phyloP scores from a whole-genome alignment of 2,113 vertebrate species.

The Puntigrus tetrazona region DNA sequence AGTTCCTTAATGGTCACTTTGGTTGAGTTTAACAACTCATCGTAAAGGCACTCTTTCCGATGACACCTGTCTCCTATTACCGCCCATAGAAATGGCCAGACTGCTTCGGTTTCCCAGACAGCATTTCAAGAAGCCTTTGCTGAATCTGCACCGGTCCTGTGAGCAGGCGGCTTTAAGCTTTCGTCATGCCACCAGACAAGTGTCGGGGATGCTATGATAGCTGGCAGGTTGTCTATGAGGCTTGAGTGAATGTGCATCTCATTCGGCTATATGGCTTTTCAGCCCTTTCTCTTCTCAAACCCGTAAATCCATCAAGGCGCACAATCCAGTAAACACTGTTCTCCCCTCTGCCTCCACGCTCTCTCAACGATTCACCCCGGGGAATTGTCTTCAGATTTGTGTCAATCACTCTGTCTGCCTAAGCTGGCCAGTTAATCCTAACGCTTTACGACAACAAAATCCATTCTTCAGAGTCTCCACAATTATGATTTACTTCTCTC shows the following conservation, averaged over 20 bases:
- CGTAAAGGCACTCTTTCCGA: conserved; percentile 7
- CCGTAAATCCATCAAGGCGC: conserved; percentile 36
- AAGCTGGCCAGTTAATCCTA: conserved; percentile 49
- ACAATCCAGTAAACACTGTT: conserved; percentile 50
- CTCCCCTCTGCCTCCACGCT: conserved; percentile 6
- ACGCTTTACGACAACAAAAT: conserved; percentile 42
- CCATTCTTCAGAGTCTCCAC: conserved; percentile 26
- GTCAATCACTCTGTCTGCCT: conserved; percentile 52
- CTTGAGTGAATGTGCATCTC: conserved; percentile 48
- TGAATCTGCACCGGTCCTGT: conserved; percentile 26
- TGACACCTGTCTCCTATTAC: conserved; percentile 43
- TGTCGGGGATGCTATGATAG: conserved; percentile 22
- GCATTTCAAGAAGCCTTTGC: conserved; percentile 29
- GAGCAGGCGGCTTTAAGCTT: neutral
- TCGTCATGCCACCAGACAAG: conserved; percentile 40
- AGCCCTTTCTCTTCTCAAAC: conserved; percentile 19
- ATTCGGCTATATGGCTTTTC: conserved; percentile 42
- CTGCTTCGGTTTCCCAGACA: conserved; percentile 11
- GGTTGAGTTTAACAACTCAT: conserved; percentile 40
- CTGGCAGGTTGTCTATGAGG: conserved; percentile 45
- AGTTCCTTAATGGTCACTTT: conserved; percentile 22
- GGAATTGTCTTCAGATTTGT: conserved; percentile 52
- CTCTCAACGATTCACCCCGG: conserved; percentile 19
- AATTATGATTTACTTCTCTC: conserved; percentile 26
- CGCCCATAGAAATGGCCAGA: neutral